Base-by-base conservation (phyloP, 2,888 invertebrate genomes). In the Dicranocentrus wangi region DNA sequence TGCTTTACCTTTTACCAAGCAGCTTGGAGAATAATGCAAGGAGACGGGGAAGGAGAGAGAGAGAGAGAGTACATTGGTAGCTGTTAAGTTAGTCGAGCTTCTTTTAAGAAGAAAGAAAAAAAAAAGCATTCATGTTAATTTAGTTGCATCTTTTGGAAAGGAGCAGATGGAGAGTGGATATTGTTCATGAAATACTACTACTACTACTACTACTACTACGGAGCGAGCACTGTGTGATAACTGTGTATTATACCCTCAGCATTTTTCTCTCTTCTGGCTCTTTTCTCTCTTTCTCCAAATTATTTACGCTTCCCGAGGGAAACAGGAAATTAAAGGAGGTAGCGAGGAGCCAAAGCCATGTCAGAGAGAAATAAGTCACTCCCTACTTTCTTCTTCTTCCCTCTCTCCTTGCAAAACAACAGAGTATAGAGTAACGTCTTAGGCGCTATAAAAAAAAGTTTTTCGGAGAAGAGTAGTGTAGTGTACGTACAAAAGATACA, bases 261-360 rank as follows among this genome's bases (percentile, higher is more conserved):
- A 42, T 66, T 58, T 28, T 63, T 55, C 28, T 58, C 17, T 23
- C 21, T 19, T 28, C n/a, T 27, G 27, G 15, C 17, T 68, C 28
- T 39, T 47, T 53, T 17, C 58, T 79, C 51, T 51, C 79, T 65
- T 47, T 70, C 70, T 71, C 70, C 83, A 85, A 85, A 85, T 85
- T 85, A 84, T 85, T 85, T 85, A 85, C 83, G 82, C 81, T 83
- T 85, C 84, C 81, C 82, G 23, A 60, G 83, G 84, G 83, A 85
- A 82, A 82, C 81, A 84, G 82, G 82, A 84, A 84, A 84, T 84
- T 84, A 84, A 84, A 82, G 84, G 43, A 65, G 72, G 79, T 75
- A 81, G 75, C 47, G 19, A 51, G 55, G 73, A 73, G 72, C 68
- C 77, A 82, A 82, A 58, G 70, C 66, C 70, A 71, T 76, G 76